Percentiles rank a stretch among this genome's conserved stretches.
These are phyloP conservation scores for Seriola quinqueradiata DNA, from an alignment of 2,113 vertebrate species.

Conservation along the genomic window DNA sequence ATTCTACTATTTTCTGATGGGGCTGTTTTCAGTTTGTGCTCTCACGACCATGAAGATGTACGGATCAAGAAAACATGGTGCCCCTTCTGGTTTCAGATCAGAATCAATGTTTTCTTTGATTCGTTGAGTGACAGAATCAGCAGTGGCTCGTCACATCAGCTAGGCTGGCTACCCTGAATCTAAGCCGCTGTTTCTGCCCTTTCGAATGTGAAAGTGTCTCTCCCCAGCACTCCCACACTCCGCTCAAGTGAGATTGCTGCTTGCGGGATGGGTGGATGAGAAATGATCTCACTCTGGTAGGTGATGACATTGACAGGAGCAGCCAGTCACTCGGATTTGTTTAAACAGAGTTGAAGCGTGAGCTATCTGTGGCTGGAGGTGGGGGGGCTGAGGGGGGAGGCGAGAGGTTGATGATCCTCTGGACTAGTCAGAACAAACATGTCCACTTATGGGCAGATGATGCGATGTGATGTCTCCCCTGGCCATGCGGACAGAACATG, in stretches of 20 bases:
- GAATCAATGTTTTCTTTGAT: slow-evolving; percentile 38
- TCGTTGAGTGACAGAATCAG: slow-evolving; percentile 41
- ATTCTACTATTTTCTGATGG: slow-evolving; percentile 29
- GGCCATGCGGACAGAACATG: slow-evolving; percentile 60
- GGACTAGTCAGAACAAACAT: slow-evolving; percentile 71
- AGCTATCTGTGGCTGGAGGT: slow-evolving; percentile 49
- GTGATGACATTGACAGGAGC: slow-evolving; percentile 70
- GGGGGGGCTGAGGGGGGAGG: background rate
- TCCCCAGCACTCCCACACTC: slow-evolving; percentile 44
- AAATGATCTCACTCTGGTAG: slow-evolving; percentile 61
- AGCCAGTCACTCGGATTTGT: slow-evolving; percentile 66
- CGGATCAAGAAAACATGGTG: slow-evolving; percentile 21
- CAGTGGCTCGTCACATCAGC: slow-evolving; percentile 34
- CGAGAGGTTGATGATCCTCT: slow-evolving; percentile 57
- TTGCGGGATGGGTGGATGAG: slow-evolving; percentile 49
- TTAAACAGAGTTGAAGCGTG: slow-evolving; percentile 58
- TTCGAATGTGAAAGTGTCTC: slow-evolving; percentile 43
- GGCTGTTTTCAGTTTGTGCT: slow-evolving; percentile 3
- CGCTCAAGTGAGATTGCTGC: slow-evolving; percentile 55
- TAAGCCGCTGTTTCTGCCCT: slow-evolving; percentile 36
- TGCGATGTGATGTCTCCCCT: slow-evolving; percentile 66
- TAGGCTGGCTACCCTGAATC: slow-evolving; percentile 4
- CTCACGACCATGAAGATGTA: background rate
- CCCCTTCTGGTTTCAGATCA: slow-evolving; percentile 38
- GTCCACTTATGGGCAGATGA: slow-evolving; percentile 64